Percentiles rank a stretch among this genome's conserved stretches.
Conservation (phyloP, 1,140 invertebrate species). For the Agrilus planipennis region DNA sequence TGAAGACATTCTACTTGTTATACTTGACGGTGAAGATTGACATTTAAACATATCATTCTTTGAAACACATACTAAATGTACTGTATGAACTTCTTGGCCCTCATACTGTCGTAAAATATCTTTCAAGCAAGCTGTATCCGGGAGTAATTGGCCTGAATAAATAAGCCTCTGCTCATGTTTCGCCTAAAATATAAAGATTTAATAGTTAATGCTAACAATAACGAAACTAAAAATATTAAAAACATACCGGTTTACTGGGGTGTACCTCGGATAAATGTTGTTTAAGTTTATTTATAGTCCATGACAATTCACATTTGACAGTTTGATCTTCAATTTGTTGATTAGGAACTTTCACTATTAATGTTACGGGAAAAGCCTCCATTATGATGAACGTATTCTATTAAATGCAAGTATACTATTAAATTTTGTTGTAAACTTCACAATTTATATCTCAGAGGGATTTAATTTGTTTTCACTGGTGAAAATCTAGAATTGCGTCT, state of each 20-base stretch:
- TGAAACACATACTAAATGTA: conserved; percentile 68
- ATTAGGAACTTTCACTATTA: conserved; percentile 80
- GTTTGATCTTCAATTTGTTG: conserved; percentile 79
- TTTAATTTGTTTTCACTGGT: no score
- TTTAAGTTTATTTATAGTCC: conserved; percentile 78
- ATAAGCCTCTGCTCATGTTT: conserved; percentile 75
- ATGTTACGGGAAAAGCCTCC: conserved; percentile 45
- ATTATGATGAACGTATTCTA: no score
- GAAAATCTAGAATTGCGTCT: no score
- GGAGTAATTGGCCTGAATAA: conserved; percentile 78
- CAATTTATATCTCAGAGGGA: no score
- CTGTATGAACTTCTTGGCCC: conserved; percentile 58
- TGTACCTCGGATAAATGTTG: conserved; percentile 71
- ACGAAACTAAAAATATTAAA: conserved; percentile 2
- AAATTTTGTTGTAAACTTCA: no score
- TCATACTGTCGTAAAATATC: conserved; percentile 69
- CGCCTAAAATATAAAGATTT: conserved; percentile 47
- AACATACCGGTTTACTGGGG: conserved; percentile 77
- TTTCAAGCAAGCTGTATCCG: conserved; percentile 61
- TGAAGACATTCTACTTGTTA: background rate
- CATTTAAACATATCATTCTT: conserved; percentile 14
- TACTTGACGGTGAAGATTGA: background rate
- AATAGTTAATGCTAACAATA: conserved; percentile 8
- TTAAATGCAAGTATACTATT: no score
- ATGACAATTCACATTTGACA: conserved; percentile 65